Percentiles rank a stretch among this genome's conserved stretches.
phyloP scores from a whole-genome alignment of 1,140 invertebrate genomes.

The Maconellicoccus hirsutus region DNA sequence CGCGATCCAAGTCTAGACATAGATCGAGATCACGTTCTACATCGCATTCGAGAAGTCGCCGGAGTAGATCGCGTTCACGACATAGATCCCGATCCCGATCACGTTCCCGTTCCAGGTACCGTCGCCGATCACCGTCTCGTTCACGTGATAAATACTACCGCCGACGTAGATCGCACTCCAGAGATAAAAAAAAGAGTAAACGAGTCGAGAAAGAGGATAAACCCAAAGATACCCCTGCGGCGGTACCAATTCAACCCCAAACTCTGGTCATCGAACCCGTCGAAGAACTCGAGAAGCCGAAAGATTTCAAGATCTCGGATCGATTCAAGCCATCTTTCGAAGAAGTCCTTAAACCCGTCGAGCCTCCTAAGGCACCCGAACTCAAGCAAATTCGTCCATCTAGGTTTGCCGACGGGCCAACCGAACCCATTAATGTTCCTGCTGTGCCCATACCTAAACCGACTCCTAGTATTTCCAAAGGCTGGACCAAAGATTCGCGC shows the following conservation, averaged over 20 bases:
- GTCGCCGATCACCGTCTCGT: background rate
- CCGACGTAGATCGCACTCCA: background rate
- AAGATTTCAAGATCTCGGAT: background rate
- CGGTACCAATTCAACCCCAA: background rate
- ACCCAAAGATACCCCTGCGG: background rate
- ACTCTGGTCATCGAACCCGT: background rate
- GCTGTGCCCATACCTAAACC: background rate
- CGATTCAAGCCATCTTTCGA: background rate
- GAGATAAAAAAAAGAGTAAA: background rate
- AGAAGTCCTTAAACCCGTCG: background rate
- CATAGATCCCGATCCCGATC: background rate
- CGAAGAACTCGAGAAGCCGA: background rate
- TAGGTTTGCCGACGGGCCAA: background rate
- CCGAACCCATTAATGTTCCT: background rate
- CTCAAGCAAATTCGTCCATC: background rate
- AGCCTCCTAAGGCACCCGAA: background rate
- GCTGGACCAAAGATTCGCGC: background rate
- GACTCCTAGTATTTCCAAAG: background rate
- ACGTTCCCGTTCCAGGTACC: background rate
- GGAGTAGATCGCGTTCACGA: background rate
- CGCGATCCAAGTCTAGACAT: background rate
- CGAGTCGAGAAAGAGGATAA: background rate
- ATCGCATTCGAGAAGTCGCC: background rate
- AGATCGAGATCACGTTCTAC: background rate
- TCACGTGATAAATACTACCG: background rate